phyloP scores from a whole-genome alignment of 2,888 invertebrate genomes.

The Andrena bucephala region DNA sequence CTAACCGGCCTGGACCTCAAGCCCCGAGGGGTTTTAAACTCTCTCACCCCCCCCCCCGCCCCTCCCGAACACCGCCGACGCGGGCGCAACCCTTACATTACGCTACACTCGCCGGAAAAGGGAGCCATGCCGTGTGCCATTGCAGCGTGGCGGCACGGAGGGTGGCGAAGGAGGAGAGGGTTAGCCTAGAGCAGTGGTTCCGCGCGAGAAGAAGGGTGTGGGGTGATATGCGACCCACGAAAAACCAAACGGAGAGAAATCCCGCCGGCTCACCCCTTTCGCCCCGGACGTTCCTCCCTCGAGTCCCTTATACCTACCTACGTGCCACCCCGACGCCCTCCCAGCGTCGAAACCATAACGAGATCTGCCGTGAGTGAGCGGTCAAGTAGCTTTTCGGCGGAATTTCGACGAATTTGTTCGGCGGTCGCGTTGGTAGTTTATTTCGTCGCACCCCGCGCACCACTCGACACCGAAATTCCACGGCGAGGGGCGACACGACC shows the following conservation, averaged over 20 bases:
- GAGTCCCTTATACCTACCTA: slow-evolving; percentile 26
- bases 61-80: slow-evolving; percentile 70
- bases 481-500: background rate
- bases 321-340: slow-evolving; percentile 10
- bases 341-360: slow-evolving; percentile 61
- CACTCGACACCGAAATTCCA: slow-evolving; percentile 26
- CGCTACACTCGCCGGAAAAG: slow-evolving; percentile 78
- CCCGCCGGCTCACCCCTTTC: slow-evolving; percentile 41
- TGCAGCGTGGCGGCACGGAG: slow-evolving; percentile 52
- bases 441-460: slow-evolving; percentile 50
- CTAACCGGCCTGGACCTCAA: slow-evolving; percentile 84
- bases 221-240: slow-evolving; percentile 78
- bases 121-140: slow-evolving; percentile 74
- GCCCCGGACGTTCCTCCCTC: slow-evolving; percentile 43
- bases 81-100: slow-evolving; percentile 84
- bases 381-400: slow-evolving; percentile 69
- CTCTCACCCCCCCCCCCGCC: slow-evolving; percentile 72
- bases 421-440: slow-evolving; percentile 74
- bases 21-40: slow-evolving; percentile 84
- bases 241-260: slow-evolving; percentile 81
- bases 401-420: slow-evolving; percentile 78
- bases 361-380: slow-evolving; percentile 68
- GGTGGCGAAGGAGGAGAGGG: slow-evolving; percentile 59
- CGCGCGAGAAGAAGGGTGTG: slow-evolving; percentile 27
- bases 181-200: slow-evolving; percentile 51